Conservation (phyloP, 2,888 invertebrate species). For the Gnatocerus cornutus region DNA sequence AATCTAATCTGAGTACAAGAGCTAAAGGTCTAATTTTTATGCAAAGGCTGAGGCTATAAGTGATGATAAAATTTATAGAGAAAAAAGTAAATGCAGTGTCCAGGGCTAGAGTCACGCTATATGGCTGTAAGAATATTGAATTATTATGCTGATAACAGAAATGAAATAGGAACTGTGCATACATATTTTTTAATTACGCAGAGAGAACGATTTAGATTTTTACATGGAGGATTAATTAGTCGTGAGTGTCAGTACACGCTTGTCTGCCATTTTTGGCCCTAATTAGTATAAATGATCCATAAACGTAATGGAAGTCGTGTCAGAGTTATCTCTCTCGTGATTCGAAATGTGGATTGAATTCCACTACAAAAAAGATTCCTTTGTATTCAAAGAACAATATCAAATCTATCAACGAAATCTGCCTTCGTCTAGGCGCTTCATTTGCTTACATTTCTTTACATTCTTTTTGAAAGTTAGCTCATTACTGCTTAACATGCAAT, state of each 20-base stretch:
- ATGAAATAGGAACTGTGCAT: not conserved
- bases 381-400: not conserved
- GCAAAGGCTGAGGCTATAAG: constrained; percentile 1
- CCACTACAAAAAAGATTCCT: not conserved
- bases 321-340: constrained; percentile 15
- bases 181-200: constrained; percentile 14
- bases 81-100: constrained; percentile 20
- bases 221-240: constrained; percentile 18
- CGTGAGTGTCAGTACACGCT: constrained; percentile 7
- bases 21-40: constrained; percentile 20
- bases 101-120: constrained; percentile 16
- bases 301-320: constrained; percentile 29
- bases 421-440: no score
- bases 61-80: constrained; percentile 18
- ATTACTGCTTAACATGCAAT: constrained; percentile 10
- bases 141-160: constrained; percentile 16
- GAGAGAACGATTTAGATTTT: not conserved
- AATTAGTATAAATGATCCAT: constrained; percentile 32
- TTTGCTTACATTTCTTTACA: no score
- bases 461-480: not conserved
- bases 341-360: constrained; percentile 7
- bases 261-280: constrained; percentile 17
- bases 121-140: constrained; percentile 23
- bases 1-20: constrained; percentile 23
- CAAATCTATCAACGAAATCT: no score